These are phyloP conservation scores for Eilema depressum DNA, from an alignment of 2,888 invertebrate species.

Conservation along the genomic window DNA sequence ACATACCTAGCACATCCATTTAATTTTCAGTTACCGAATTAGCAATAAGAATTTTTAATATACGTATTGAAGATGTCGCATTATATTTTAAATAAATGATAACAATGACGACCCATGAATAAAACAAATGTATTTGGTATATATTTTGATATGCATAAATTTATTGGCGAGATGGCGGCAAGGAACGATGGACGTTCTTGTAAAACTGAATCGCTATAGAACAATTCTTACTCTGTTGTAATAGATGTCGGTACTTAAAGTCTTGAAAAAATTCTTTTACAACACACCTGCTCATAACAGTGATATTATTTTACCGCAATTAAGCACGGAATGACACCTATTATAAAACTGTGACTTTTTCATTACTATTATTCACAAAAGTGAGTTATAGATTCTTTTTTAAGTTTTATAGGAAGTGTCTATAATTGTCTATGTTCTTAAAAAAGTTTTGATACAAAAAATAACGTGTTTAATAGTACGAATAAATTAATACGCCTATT, in stretches of 20 bases:
- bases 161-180: slow-evolving; percentile 71
- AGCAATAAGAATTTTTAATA: slow-evolving; percentile 68
- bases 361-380: too few species aligned
- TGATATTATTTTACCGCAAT: too few species aligned
- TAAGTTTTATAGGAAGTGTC: too few species aligned
- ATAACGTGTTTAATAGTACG: too few species aligned
- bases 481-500: too few species aligned
- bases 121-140: slow-evolving; percentile 74
- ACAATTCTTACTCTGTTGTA: slow-evolving; percentile 66
- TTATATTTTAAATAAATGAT: slow-evolving; percentile 71
- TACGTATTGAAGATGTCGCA: slow-evolving; percentile 64
- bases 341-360: too few species aligned
- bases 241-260: slow-evolving; percentile 79
- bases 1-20: slow-evolving; percentile 32
- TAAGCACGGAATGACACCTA: too few species aligned
- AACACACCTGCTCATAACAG: too few species aligned
- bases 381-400: too few species aligned
- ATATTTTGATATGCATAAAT: slow-evolving; percentile 84
- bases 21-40: slow-evolving; percentile 66
- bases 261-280: slow-evolving; percentile 66
- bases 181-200: slow-evolving; percentile 60
- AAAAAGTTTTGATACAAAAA: too few species aligned
- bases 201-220: slow-evolving; percentile 61
- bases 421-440: too few species aligned
- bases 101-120: slow-evolving; percentile 65